phyloP scores from a whole-genome alignment of 1,140 invertebrate genomes.

The Frieseomelitta varia region DNA sequence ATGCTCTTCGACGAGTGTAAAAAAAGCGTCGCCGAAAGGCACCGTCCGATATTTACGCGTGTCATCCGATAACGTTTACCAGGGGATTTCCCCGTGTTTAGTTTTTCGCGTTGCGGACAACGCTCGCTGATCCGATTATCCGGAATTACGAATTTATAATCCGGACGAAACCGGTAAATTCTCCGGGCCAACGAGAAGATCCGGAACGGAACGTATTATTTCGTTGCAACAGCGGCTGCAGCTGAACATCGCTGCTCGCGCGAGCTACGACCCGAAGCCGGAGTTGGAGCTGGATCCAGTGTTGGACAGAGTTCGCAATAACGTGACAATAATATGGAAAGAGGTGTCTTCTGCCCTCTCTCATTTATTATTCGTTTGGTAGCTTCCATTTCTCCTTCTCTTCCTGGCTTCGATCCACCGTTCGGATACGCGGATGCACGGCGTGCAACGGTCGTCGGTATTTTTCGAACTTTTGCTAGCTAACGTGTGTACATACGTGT shows the following conservation, averaged over 20 bases:
- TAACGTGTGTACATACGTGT: too few relatives aligned
- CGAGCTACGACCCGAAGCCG: background rate
- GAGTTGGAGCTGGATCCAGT: too few relatives aligned
- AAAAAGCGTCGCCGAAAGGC: slow-evolving; percentile 19
- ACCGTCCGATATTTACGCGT: slow-evolving; percentile 20
- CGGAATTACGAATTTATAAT: slow-evolving; percentile 59
- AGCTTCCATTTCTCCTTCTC: background rate
- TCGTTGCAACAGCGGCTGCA: background rate
- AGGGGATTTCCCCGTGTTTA: slow-evolving; percentile 48
- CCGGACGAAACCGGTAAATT: slow-evolving; percentile 39
- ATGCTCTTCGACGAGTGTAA: background rate
- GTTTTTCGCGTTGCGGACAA: slow-evolving; percentile 12
- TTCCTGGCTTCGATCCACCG: background rate
- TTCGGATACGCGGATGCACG: background rate
- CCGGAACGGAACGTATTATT: slow-evolving; percentile 26
- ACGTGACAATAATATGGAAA: slow-evolving; percentile 12
- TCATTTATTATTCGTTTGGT: slow-evolving; percentile 12
- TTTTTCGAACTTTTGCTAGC: slow-evolving; percentile 17
- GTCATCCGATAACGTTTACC: slow-evolving; percentile 51
- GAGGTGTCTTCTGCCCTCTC: background rate
- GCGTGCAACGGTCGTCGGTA: slow-evolving; percentile 25
- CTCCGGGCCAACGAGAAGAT: slow-evolving; percentile 37
- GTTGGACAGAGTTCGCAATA: too few relatives aligned
- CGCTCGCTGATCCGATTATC: slow-evolving; percentile 52
- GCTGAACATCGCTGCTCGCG: background rate